Conservation (phyloP, 2,797 vertebrate genomes). For the Crenuchus spilurus region DNA sequence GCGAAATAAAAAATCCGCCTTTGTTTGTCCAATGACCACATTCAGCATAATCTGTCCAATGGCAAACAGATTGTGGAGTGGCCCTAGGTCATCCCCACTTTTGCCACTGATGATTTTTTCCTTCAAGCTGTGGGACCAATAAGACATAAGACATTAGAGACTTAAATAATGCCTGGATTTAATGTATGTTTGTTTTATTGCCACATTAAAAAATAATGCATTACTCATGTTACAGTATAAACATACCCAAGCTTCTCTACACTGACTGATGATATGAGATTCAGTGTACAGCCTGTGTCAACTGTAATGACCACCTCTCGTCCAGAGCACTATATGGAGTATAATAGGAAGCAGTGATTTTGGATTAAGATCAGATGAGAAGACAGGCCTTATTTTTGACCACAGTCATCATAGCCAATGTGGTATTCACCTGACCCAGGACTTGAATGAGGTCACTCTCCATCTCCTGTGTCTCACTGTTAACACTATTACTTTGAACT, state of each 20-base stretch:
- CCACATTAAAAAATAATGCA: background rate
- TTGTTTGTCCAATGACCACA: conserved; percentile 75
- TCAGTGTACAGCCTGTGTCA: conserved; percentile 84
- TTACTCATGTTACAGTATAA: background rate
- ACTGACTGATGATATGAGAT: conserved; percentile 82
- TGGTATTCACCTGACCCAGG: conserved; percentile 79
- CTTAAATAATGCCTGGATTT: background rate
- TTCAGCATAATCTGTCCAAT: conserved; percentile 78
- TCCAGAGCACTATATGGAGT: conserved; percentile 79
- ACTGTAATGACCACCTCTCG: conserved; percentile 81
- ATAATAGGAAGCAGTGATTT: background rate
- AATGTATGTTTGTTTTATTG: background rate
- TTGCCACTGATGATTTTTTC: conserved; percentile 77
- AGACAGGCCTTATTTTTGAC: background rate
- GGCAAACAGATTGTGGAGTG: conserved; percentile 68
- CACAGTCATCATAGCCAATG: background rate
- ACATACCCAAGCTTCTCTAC: conserved; percentile 85
- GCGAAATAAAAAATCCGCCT: conserved; percentile 74
- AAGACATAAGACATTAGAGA: background rate
- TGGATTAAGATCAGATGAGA: background rate
- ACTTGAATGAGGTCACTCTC: conserved; percentile 80
- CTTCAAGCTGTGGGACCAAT: conserved; percentile 76
- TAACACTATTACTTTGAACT: conserved; percentile 53
- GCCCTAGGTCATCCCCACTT: conserved; percentile 66
- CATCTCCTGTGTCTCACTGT: conserved; percentile 65